Conservation (phyloP, 2,797 vertebrate species). For the Leuciscus waleckii region DNA sequence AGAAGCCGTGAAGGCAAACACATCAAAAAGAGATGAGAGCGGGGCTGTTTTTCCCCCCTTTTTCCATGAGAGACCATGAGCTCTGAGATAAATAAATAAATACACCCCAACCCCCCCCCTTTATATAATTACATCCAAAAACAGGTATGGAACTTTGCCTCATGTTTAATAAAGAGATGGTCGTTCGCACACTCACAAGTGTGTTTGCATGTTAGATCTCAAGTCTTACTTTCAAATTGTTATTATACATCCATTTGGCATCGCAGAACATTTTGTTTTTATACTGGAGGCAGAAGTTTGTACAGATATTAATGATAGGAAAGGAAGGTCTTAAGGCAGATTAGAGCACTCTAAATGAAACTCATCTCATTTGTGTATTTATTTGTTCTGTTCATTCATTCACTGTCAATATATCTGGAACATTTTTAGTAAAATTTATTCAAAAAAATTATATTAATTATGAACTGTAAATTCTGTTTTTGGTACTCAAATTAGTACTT, state of each 20-base stretch:
- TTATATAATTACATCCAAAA: conserved; percentile 31
- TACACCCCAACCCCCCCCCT: background rate
- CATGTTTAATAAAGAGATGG: conserved; percentile 30
- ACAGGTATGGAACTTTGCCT: conserved; percentile 54
- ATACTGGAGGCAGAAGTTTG: background rate
- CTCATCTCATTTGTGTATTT: background rate
- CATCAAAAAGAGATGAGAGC: conserved; percentile 79
- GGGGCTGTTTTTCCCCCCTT: conserved; percentile 54
- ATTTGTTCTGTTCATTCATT: background rate
- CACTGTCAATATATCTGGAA: background rate
- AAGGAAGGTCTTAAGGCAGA: background rate
- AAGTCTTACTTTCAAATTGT: conserved; percentile 4
- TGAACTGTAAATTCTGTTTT: background rate
- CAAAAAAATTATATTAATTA: background rate
- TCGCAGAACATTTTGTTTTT: background rate
- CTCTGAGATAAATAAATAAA: conserved; percentile 65
- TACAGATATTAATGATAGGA: background rate
- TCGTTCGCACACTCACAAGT: background rate
- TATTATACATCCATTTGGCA: background rate
- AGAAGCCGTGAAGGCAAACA: conserved; percentile 97
- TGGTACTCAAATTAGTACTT: too few relatives aligned
- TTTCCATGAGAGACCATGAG: conserved; percentile 69
- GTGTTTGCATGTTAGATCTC: conserved; percentile 24
- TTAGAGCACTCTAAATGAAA: background rate
- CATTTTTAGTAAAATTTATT: background rate